These are phyloP conservation scores for Clarias batrachus DNA, from an alignment of 2,113 vertebrate genomes.

Conservation along the genomic window DNA sequence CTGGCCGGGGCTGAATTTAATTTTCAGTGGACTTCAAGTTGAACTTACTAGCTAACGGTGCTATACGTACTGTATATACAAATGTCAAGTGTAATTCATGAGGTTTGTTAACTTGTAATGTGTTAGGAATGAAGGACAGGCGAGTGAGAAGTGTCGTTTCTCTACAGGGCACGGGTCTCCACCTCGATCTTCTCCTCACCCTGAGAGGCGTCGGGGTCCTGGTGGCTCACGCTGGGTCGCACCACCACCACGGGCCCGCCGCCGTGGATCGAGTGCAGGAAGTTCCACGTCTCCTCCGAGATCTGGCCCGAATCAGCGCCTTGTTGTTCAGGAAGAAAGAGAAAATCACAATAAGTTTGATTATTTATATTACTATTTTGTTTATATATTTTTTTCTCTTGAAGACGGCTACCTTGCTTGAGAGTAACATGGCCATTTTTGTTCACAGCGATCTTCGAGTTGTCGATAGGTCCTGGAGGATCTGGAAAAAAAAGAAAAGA, in stretches of 20 bases:
- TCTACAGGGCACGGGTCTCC: constrained; percentile 88
- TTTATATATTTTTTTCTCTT: no score
- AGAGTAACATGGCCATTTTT: constrained; percentile 87
- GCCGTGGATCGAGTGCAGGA: constrained; percentile 90
- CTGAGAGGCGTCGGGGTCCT: constrained; percentile 77
- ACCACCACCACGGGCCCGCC: constrained; percentile 92
- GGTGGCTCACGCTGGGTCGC: constrained; percentile 82
- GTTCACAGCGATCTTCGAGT: constrained; percentile 88
- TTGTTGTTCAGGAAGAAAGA: constrained; percentile 48
- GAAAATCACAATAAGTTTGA: no score
- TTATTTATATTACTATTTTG: no score
- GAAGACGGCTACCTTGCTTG: constrained; percentile 82
- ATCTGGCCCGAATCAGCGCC: constrained; percentile 98
- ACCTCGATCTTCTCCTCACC: constrained; percentile 95
- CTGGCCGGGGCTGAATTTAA: neutral
- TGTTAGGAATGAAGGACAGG: constrained; percentile 58
- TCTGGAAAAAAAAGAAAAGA: constrained; percentile 69
- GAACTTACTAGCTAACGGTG: constrained; percentile 61
- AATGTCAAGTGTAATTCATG: constrained; percentile 52
- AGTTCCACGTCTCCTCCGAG: constrained; percentile 98
- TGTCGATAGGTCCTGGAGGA: constrained; percentile 92
- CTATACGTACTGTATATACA: constrained; percentile 61
- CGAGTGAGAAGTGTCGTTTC: constrained; percentile 74
- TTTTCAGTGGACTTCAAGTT: neutral
- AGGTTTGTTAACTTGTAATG: constrained; percentile 51